Evolutionary conservation across 2,888 invertebrate genomes (phyloP), one percentile per base, ranked within the genome.

Genomic region (Melangyna quadrimaculata): DNA sequence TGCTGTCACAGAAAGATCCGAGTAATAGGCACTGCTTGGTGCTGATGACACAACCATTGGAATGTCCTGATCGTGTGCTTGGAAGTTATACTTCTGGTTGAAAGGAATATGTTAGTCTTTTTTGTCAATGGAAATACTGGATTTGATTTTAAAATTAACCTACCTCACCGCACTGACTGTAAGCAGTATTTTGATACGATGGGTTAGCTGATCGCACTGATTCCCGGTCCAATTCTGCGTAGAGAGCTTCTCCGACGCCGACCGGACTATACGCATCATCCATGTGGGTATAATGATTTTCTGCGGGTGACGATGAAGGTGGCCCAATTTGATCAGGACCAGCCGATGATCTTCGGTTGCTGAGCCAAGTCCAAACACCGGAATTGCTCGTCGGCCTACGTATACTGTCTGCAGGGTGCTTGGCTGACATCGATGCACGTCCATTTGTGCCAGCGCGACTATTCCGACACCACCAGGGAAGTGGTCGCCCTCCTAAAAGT

Each of bases 21-120:
- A 95, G 90, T 95, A 95, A 90, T 95, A 95, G 29, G 95, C 95
- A 91, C 95, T 95, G 90, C 95, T 95, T n/a, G 95, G 95, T 9
- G 95, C 95, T 81, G 94, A 94, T 32, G 94, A 94, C 32, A 92
- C 91, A 83, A 92, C 91, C 90, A 92, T 91, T 55, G 94, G 94
- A 29, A 94, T 90, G 88, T 92, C 92, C 87, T 92, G 92, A 80
- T 92, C 92, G 87, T 92, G 92, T 69, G 90, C 90, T 88, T 92
- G 91, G 88, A 91, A 91, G 88, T 90, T 90, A 87, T 91, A 91
- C 90, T 91, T 91, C 92, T 90, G 87, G 70, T 45, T 29, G 45
- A 53, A 71, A 65, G 51, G 22, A 59, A 63, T 35, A 48, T 43
- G 22, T 67, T 53, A 73, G 24, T 75, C 67, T 22, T 43, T 57